These are phyloP conservation scores for Tupiocoris notatus DNA, from an alignment of 2,888 invertebrate species.

Conservation along the genomic window DNA sequence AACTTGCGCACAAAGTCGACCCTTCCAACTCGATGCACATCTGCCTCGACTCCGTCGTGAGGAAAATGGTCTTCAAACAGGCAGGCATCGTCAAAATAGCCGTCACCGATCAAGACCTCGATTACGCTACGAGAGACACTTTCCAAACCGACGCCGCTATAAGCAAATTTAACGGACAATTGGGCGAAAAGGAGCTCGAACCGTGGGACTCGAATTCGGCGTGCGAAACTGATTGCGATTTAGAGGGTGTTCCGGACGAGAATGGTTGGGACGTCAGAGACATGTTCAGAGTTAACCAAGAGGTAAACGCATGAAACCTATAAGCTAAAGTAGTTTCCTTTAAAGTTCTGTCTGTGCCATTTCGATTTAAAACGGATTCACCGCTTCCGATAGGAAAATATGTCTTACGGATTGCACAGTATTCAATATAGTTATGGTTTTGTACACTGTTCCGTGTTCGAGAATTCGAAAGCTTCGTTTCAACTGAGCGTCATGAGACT, in stretches of 20 bases:
- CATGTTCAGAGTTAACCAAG: constrained; percentile 93
- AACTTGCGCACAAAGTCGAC: constrained; percentile 80
- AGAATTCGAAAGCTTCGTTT: too few relatives aligned
- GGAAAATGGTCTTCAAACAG: constrained; percentile 79
- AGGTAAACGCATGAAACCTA: too few relatives aligned
- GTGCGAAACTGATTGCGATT: constrained; percentile 63
- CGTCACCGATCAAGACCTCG: constrained; percentile 81
- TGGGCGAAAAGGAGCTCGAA: constrained; percentile 79
- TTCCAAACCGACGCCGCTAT: constrained; percentile 57
- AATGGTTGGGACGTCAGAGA: constrained; percentile 97
- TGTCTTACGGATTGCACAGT: too few relatives aligned
- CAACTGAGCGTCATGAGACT: too few relatives aligned
- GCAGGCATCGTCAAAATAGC: constrained; percentile 80
- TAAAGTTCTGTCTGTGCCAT: too few relatives aligned
- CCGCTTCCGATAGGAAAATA: too few relatives aligned
- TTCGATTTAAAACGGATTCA: too few relatives aligned
- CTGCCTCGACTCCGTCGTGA: constrained; percentile 68
- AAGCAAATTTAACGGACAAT: constrained; percentile 77
- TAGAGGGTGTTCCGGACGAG: constrained; percentile 68
- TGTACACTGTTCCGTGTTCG: too few relatives aligned
- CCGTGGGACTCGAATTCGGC: constrained; percentile 72
- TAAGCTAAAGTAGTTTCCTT: too few relatives aligned
- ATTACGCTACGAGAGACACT: constrained; percentile 67
- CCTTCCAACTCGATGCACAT: constrained; percentile 61
- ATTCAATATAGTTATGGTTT: too few relatives aligned